Evolutionary conservation across 2,113 vertebrate genomes (phyloP).

Genomic region (Burhinus oedicnemus): DNA sequence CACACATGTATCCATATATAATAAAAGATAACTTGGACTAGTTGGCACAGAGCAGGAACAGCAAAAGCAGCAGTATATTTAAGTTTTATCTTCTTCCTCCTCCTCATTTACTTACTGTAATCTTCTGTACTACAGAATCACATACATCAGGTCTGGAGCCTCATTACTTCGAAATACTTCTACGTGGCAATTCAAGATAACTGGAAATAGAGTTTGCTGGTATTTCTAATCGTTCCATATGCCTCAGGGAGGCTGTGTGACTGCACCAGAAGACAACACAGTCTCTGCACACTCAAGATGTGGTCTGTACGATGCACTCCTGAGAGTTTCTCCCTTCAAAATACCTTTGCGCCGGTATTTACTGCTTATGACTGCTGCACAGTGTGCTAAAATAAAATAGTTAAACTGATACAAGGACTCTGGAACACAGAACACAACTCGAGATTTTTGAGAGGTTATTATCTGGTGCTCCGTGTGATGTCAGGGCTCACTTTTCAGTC

Average conservation of each 20-base stretch:
- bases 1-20: not conserved
- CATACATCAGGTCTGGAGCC: not conserved
- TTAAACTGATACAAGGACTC: not conserved
- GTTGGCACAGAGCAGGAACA: not conserved
- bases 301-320: rapidly evolving
- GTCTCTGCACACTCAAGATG: not conserved
- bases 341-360: not conserved
- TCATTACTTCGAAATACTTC: not conserved
- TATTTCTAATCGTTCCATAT: not conserved
- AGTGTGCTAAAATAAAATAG: not conserved
- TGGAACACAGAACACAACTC: not conserved
- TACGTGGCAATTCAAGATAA: not conserved
- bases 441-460: not conserved
- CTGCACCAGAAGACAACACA: not conserved
- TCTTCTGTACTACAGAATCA: not conserved
- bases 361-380: not conserved
- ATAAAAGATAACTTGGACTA: not conserved
- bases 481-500: not conserved
- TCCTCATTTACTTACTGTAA: not conserved
- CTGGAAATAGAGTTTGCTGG: not conserved
- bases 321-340: not conserved
- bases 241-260: not conserved
- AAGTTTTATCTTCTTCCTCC: not conserved
- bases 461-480: not conserved
- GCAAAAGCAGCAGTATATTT: not conserved